These are phyloP conservation scores for Melanerpes formicivorus DNA, from an alignment of 2,113 vertebrate genomes.

Conservation along the genomic window DNA sequence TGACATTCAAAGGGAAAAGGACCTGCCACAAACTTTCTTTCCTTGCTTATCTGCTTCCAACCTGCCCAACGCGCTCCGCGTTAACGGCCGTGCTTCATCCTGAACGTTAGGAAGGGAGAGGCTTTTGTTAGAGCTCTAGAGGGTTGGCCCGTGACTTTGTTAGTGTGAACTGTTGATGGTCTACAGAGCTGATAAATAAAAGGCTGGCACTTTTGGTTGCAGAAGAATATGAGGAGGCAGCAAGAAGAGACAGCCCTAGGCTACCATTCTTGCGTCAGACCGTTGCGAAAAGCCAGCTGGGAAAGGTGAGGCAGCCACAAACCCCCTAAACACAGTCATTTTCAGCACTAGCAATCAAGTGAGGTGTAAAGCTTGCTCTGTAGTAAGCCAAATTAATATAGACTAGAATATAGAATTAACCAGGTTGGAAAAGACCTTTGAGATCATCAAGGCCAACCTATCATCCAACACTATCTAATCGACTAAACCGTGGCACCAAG, in stretches of 20 bases:
- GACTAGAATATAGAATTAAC: no score
- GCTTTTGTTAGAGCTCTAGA: background rate
- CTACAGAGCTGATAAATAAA: background rate
- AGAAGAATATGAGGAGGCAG: background rate
- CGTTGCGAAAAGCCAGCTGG: background rate
- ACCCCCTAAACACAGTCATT: background rate
- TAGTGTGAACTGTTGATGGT: background rate
- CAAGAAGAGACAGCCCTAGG: background rate
- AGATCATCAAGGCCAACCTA: no score
- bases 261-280: background rate
- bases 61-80: background rate
- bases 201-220: background rate
- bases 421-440: no score
- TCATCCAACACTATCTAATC: no score
- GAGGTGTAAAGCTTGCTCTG: background rate
- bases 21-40: slow-evolving; percentile 21
- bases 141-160: background rate
- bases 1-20: slow-evolving; percentile 36
- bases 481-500: no score
- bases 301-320: background rate
- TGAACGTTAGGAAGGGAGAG: background rate
- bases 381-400: background rate
- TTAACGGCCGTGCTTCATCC: background rate
- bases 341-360: background rate
- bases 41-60: background rate